Evolutionary conservation across 37 sponge, comb jelly and placozoan species (phyloP).

Genomic region (Beroe ovata): DNA sequence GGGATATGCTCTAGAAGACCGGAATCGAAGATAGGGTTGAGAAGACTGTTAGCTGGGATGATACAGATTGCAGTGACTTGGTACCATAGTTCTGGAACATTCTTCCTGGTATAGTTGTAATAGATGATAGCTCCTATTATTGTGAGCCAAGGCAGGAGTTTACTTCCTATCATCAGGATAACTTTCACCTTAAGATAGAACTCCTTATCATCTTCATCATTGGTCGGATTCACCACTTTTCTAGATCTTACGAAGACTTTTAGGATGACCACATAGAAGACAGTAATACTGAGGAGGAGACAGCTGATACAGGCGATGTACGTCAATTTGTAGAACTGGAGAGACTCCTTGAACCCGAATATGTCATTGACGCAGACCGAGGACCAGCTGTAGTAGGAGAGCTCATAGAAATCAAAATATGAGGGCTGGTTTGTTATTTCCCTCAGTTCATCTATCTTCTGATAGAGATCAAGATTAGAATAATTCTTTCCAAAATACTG

Average conservation of each 20-base stretch:
- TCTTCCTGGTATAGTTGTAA: background rate
- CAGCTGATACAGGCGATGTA: background rate
- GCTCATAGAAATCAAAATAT: background rate
- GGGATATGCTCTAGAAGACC: background rate
- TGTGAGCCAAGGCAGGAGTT: conserved; percentile 10
- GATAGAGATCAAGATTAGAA: background rate
- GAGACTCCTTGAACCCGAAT: background rate
- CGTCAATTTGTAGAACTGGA: background rate
- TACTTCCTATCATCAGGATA: background rate
- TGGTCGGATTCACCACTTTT: background rate
- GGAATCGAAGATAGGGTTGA: conserved; percentile 30
- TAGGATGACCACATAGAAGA: background rate
- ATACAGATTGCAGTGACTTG: too few relatives aligned
- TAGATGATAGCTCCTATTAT: conserved; percentile 15
- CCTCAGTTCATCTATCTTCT: background rate
- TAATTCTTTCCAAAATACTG: background rate
- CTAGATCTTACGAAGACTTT: background rate
- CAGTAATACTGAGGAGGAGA: conserved; percentile 1
- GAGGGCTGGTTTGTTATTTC: background rate
- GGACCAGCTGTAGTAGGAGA: conserved; percentile 38
- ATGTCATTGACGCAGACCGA: conserved; percentile 33
- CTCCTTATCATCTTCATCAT: background rate
- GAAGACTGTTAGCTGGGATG: conserved; percentile 3
- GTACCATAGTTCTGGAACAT: conserved; percentile 31
- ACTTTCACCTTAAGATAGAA: background rate